Percentiles rank a stretch among this genome's conserved stretches.
Evolutionary conservation across 2,797 vertebrate species (phyloP).

Genomic region (Helicolenus hilgendorfi): DNA sequence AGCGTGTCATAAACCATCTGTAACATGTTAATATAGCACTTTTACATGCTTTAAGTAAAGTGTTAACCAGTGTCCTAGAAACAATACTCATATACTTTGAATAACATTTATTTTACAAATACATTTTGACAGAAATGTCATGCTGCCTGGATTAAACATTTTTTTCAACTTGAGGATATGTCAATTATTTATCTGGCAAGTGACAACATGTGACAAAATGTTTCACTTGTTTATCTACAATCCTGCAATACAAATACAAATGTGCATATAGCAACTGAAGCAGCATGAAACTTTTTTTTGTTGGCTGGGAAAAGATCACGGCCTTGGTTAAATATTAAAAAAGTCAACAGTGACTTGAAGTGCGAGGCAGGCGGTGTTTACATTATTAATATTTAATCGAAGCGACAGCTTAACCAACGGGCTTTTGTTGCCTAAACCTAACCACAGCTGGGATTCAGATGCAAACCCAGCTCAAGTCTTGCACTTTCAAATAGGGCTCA

Average conservation of each 20-base stretch:
- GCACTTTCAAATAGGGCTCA: neutral
- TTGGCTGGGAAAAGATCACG: neutral
- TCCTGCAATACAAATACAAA: neutral
- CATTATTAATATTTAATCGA: neutral
- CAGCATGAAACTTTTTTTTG: neutral
- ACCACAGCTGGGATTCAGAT: neutral
- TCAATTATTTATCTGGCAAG: neutral
- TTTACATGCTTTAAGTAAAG: neutral
- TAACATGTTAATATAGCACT: neutral
- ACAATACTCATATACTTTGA: neutral
- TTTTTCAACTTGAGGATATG: neutral
- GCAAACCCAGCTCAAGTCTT: neutral
- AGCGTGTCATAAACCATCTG: neutral
- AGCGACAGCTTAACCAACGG: neutral
- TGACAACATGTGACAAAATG: neutral
- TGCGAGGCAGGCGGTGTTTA: neutral
- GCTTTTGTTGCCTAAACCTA: neutral
- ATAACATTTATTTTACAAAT: neutral
- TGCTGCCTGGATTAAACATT: neutral
- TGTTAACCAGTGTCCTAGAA: neutral
- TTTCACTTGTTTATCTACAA: neutral
- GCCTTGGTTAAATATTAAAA: constrained; percentile 2
- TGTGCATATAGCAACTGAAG: neutral
- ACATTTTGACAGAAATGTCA: neutral
- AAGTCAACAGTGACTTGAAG: neutral